Evolutionary conservation across 2,888 invertebrate genomes (phyloP).

Genomic region (Orchestes rusci): DNA sequence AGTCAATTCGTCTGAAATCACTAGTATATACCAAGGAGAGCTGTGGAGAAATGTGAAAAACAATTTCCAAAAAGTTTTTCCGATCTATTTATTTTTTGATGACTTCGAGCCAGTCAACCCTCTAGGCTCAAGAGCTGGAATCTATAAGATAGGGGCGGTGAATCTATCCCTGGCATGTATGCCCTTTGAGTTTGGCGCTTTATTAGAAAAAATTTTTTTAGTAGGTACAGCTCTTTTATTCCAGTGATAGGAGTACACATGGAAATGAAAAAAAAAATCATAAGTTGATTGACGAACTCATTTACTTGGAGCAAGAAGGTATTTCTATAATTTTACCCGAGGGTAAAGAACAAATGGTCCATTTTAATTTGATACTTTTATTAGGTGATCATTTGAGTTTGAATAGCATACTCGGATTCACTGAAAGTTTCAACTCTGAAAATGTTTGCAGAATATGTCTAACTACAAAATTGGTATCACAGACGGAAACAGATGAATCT

Average conservation of each 20-base stretch:
- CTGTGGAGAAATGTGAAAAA: neutral
- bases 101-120: slow-evolving; percentile 16
- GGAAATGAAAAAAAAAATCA: too few species aligned
- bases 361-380: too few species aligned
- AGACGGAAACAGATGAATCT: slow-evolving; percentile 3
- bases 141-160: slow-evolving; percentile 15
- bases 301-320: too few species aligned
- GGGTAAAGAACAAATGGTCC: too few species aligned
- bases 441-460: slow-evolving; percentile 1
- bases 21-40: slow-evolving; percentile 4
- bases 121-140: slow-evolving; percentile 15
- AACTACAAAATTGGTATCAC: neutral
- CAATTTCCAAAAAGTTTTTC: slow-evolving; percentile 8
- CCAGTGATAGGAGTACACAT: too few species aligned
- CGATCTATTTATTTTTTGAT: slow-evolving; percentile 12
- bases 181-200: slow-evolving; percentile 10
- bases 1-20: neutral
- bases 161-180: slow-evolving; percentile 14
- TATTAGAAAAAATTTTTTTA: slow-evolving; percentile 16
- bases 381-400: too few species aligned
- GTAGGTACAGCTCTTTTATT: slow-evolving; percentile 10
- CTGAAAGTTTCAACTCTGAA: too few species aligned
- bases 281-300: too few species aligned
- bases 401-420: too few species aligned
- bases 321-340: too few species aligned